phyloP scores from a whole-genome alignment of 2,888 invertebrate species.

The Ophion ellenae region DNA sequence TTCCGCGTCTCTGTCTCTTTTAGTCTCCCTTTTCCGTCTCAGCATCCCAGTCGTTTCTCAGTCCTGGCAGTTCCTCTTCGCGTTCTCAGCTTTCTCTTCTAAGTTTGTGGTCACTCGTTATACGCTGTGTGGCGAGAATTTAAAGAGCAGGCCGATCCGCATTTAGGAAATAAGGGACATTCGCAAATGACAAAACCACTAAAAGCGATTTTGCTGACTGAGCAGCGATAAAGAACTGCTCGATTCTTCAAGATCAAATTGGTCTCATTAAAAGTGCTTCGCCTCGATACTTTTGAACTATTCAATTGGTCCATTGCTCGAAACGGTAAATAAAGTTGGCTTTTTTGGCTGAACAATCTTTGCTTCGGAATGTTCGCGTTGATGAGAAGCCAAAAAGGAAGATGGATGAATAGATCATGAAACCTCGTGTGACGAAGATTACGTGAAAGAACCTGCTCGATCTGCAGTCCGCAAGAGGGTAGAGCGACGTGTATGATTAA shows the following conservation, averaged over 20 bases:
- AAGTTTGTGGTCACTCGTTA: background rate
- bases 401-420: slow-evolving; percentile 44
- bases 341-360: background rate
- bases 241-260: background rate
- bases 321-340: background rate
- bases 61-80: slow-evolving; percentile 12
- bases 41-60: slow-evolving; percentile 28
- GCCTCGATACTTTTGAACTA: background rate
- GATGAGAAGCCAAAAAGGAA: slow-evolving; percentile 2
- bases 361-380: background rate
- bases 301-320: background rate
- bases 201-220: background rate
- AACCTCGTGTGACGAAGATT: slow-evolving; percentile 52
- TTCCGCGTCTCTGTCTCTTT: slow-evolving; percentile 61
- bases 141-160: slow-evolving; percentile 33
- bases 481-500: slow-evolving; percentile 53
- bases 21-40: slow-evolving; percentile 37
- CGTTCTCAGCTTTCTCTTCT: background rate
- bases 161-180: background rate
- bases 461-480: slow-evolving; percentile 12
- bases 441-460: slow-evolving; percentile 48
- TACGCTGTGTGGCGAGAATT: slow-evolving; percentile 25
- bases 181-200: background rate
- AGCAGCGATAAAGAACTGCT: background rate
- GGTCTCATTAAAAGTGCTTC: background rate